These are phyloP conservation scores for Sphyrna mokarran DNA, from an alignment of 2,113 vertebrate genomes.

Conservation along the genomic window DNA sequence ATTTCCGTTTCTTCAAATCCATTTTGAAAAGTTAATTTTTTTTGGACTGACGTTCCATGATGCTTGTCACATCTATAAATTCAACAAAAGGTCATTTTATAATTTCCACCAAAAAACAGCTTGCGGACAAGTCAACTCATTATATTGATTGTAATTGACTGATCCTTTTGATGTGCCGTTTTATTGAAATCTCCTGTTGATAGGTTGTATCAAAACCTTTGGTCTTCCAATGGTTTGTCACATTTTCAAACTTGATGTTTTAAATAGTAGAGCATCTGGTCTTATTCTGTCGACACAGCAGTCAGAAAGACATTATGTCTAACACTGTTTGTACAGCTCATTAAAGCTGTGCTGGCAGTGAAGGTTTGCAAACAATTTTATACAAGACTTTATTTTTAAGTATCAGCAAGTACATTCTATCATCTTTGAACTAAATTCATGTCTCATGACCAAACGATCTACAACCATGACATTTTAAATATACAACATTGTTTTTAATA, in stretches of 20 bases:
- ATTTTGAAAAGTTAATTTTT: background rate
- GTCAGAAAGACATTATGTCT: background rate
- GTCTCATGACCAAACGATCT: background rate
- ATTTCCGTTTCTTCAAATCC: background rate
- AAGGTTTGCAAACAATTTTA: background rate
- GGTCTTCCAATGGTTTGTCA: background rate
- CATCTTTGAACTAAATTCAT: background rate
- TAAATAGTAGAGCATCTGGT: background rate
- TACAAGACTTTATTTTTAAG: background rate
- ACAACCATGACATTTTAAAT: background rate
- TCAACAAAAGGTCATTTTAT: background rate
- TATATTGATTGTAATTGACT: background rate
- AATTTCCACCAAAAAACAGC: background rate
- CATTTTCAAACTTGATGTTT: background rate
- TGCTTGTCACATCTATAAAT: background rate
- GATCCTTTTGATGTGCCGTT: background rate
- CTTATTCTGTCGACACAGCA: background rate
- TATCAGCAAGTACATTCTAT: background rate
- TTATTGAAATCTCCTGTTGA: background rate
- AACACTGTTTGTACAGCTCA: background rate
- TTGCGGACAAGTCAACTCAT: background rate
- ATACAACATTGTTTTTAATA: background rate
- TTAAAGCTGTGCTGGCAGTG: background rate
- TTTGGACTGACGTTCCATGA: background rate
- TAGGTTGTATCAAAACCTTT: background rate